These are phyloP conservation scores for Darevskia nairensis DNA, from an alignment of 2,797 vertebrate species.

Conservation along the genomic window DNA sequence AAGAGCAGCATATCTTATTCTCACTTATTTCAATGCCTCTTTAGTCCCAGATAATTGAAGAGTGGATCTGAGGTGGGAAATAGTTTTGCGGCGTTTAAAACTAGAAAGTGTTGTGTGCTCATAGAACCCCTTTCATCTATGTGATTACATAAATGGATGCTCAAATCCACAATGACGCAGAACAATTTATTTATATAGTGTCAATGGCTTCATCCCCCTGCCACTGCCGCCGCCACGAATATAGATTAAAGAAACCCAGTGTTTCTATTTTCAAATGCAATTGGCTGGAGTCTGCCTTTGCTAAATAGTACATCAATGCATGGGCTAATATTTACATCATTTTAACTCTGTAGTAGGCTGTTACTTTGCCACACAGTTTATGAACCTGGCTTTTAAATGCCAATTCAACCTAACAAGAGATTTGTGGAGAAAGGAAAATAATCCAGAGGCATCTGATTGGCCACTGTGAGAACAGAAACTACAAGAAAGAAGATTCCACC, in stretches of 20 bases:
- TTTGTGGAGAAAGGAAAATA: not conserved
- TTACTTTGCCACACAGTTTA: constrained; percentile 20
- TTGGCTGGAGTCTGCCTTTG: constrained; percentile 24
- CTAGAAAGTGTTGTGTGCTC: not conserved
- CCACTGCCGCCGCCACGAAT: not conserved
- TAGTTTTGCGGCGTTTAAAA: constrained; percentile 40
- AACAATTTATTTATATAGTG: constrained; percentile 40
- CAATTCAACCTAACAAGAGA: not conserved
- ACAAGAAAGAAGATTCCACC: no score
- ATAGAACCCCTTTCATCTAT: constrained; percentile 42
- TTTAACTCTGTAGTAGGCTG: constrained; percentile 36
- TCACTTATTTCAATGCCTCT: not conserved
- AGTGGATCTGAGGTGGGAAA: not conserved
- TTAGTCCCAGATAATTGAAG: not conserved
- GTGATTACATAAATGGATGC: constrained; percentile 39
- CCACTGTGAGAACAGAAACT: no score
- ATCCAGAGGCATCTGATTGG: no score
- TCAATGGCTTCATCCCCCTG: constrained; percentile 45
- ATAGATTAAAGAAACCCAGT: constrained; percentile 36
- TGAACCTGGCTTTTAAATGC: constrained; percentile 22
- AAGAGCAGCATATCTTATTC: constrained; percentile 7
- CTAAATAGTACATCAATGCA: not conserved
- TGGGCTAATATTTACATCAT: constrained; percentile 19
- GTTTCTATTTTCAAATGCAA: constrained; percentile 45
- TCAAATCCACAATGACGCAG: constrained; percentile 47